Conservation (phyloP, 1,140 invertebrate species). For the Pollicipes pollicipes region DNA sequence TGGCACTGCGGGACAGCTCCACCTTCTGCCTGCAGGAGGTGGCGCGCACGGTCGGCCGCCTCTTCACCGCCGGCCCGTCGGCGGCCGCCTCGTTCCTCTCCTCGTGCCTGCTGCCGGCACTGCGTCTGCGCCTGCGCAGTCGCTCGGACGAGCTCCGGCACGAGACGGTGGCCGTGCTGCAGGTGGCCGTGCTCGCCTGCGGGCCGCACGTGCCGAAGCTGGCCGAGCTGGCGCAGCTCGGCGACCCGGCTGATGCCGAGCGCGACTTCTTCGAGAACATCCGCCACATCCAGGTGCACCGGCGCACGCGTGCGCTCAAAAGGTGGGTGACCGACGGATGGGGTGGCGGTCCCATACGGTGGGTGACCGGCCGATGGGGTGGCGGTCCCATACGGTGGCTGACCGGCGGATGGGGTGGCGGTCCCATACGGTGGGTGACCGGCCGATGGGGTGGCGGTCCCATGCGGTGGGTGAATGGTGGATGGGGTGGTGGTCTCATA, state of each 20-base stretch:
- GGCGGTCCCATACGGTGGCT: no score
- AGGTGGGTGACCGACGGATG: no score
- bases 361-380: no score
- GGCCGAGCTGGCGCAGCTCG: not conserved
- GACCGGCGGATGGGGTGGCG: no score
- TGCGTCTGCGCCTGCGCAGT: not conserved
- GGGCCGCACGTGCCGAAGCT: not conserved
- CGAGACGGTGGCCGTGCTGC: not conserved
- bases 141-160: not conserved
- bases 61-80: not conserved
- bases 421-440: no score
- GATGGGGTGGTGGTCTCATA: no score
- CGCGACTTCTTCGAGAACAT: conserved; percentile 37
- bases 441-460: no score
- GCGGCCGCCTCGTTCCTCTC: not conserved
- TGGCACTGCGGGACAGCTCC: conserved; percentile 3
- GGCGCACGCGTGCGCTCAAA: conserved; percentile 27
- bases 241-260: conserved; percentile 25
- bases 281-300: conserved; percentile 26
- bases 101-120: not conserved
- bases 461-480: no score
- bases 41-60: not conserved
- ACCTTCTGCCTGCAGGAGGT: not conserved
- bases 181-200: not conserved
- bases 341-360: no score